Base-by-base conservation (phyloP, 2,888 invertebrate species). In the Spodoptera littoralis region DNA sequence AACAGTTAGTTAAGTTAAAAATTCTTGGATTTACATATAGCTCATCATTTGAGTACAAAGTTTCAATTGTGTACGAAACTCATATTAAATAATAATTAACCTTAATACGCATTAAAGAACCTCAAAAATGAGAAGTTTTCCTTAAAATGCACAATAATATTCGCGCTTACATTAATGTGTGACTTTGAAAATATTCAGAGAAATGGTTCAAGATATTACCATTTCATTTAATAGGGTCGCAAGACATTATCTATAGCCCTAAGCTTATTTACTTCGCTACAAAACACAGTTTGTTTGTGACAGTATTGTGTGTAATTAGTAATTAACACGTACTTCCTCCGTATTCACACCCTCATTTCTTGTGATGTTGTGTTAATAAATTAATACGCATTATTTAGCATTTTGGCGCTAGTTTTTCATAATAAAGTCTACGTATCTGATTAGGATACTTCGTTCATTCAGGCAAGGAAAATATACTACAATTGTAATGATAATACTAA, bases 201-300 rank as follows among this genome's bases (percentile, higher is more conserved):
- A 54, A 66, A 47, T 60, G 44, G 9, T 36, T 24, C 30, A 44
- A 61, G 42, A 67, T 61, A 61, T 67, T 67, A 50, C 55, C 12
- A 46, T 61, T 51, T 54, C 72, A 51, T 61, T 52, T 36, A 51
- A 67, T 60, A 55, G 47, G 46, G 36, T 42, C 55, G 11, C 41
- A 8, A 6, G 36, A 6, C 9, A 45, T 30, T 48, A 42, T 52
- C 58, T n/a, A 8, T 43, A 60, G 58, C 46, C 48, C 44, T 27
- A 68, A 69, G 64, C 56, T 73, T 69, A 73, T 68, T 73, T 68
- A 63, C 59, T 68, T 57, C 24, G n/a, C 71, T 73, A 43, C 73
- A 68, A 49, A 68, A 71, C 18, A 60, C 56, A 55, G 60, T 44
- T 45, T 61, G 66, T n/a, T 48, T 42, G 56, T 69, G 69, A 72